phyloP scores from a whole-genome alignment of 2,888 invertebrate species.

The Cylindroiulus punctatus region DNA sequence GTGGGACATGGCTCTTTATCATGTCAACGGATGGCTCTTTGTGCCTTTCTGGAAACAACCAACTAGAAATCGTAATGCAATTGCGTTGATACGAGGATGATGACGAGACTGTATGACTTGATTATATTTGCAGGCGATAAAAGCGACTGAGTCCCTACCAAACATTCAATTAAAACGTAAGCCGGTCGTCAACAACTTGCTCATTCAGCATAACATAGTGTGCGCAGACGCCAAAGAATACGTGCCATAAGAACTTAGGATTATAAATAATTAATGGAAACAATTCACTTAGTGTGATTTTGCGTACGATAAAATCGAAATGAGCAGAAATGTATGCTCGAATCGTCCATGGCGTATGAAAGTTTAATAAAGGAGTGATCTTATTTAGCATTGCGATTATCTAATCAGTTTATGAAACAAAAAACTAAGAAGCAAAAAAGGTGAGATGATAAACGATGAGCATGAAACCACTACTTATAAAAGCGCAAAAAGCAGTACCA shows the following conservation, averaged over 20 bases:
- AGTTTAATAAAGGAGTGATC: background rate
- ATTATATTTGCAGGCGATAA: constrained; percentile 35
- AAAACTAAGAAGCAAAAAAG: too few species aligned
- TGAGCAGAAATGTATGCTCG: background rate
- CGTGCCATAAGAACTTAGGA: background rate
- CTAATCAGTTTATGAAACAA: background rate
- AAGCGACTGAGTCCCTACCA: background rate
- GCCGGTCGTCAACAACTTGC: background rate
- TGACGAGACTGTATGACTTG: constrained; percentile 41
- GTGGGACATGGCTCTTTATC: background rate
- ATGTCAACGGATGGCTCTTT: background rate
- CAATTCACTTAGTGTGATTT: constrained; percentile 21
- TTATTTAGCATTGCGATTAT: background rate
- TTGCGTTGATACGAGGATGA: constrained; percentile 35
- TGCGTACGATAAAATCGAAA: background rate
- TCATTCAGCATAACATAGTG: background rate
- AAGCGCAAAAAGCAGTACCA: too few species aligned
- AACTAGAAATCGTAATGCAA: constrained; percentile 35
- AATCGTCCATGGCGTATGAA: background rate
- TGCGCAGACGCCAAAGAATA: background rate
- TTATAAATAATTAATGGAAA: constrained; percentile 12
- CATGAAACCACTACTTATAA: too few species aligned
- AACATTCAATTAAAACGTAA: constrained; percentile 40
- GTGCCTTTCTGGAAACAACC: background rate
- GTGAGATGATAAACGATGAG: too few species aligned